Base-by-base conservation (phyloP, 1,140 invertebrate species). In the Aphelenchoides besseyi region DNA sequence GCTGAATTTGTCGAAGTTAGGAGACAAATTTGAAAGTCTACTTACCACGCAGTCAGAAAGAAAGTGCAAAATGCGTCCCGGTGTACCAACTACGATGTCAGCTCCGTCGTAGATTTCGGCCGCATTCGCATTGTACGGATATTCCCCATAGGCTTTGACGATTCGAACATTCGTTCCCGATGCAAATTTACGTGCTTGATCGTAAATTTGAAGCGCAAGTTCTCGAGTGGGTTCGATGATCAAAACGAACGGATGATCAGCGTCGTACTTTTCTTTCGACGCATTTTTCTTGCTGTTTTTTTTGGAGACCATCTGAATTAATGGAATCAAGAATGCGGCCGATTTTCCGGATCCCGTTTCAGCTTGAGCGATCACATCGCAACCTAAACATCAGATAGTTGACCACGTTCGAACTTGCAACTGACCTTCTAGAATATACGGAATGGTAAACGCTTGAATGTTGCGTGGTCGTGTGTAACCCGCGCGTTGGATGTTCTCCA, bases 141-240 rank as follows among this genome's bases (percentile, higher is more conserved):
- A 79, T 69, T 76, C 54, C n/a, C 76, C 80, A 52, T 81, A 82
- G n/a, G 70, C 66, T 1, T 70, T 70, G 16, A 75, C 72, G 35
- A 81, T 71, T 16, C 36, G 37, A 26, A 80, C 67, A 29, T 71
- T 72, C 12, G 78, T 80, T n/a, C 57, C 71, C 74, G 32, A n/a
- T 30, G 66, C 53, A 86, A 97, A 96, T 87, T 97, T 97, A 69
- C 92, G 90, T 69, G 94, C 92, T 86, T 98, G 95, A 80, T 97
- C 94, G 84, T 92, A 95, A 80, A 98, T 95, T 82, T 98, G 95
- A 2, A 92, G 93, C 55, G 94, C 95, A 75, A 98, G 88, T 88
- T 98, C 95, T 80, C 94, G 87, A 54, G 95, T 98, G 3, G 95
- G 95, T 36, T 94, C 93, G 83, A 97, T 92, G 2, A 93, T 90